phyloP scores from a whole-genome alignment of 35 echinoderm and acorn worm species.

The Patiria miniata region DNA sequence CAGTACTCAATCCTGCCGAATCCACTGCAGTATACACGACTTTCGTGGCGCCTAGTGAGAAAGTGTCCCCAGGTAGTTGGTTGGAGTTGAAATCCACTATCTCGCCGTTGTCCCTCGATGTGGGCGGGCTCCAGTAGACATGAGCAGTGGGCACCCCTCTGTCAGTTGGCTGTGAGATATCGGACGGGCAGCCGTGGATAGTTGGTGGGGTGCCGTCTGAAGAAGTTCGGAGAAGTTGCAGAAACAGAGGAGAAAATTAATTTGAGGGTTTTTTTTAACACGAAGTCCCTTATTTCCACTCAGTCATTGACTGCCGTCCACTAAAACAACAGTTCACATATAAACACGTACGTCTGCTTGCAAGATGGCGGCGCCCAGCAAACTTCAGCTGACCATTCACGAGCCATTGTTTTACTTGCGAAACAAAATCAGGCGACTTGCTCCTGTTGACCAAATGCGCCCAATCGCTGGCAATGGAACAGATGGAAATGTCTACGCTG shows the following conservation, averaged over 20 bases:
- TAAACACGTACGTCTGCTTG: no score
- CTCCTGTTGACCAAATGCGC: no score
- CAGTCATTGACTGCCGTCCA: no score
- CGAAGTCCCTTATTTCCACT: no score
- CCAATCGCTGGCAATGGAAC: no score
- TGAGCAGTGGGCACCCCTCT: neutral
- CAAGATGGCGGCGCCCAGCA: no score
- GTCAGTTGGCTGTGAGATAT: slow-evolving; percentile 3
- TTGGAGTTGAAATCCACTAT: neutral
- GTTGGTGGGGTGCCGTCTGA: neutral
- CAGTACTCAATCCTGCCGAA: neutral
- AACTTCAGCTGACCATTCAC: no score
- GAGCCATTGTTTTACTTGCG: no score
- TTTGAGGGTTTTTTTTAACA: no score
- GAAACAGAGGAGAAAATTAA: no score
- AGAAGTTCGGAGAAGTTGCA: neutral
- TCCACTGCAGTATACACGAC: neutral
- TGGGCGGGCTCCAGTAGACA: neutral
- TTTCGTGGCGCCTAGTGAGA: neutral
- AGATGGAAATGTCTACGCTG: neutral
- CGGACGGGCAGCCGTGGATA: neutral
- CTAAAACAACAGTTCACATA: no score
- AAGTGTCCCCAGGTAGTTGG: neutral
- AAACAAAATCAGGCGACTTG: no score
- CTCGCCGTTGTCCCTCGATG: neutral